Evolutionary conservation across 2,888 invertebrate genomes (phyloP).

Genomic region (Ophonus ardosiacus): DNA sequence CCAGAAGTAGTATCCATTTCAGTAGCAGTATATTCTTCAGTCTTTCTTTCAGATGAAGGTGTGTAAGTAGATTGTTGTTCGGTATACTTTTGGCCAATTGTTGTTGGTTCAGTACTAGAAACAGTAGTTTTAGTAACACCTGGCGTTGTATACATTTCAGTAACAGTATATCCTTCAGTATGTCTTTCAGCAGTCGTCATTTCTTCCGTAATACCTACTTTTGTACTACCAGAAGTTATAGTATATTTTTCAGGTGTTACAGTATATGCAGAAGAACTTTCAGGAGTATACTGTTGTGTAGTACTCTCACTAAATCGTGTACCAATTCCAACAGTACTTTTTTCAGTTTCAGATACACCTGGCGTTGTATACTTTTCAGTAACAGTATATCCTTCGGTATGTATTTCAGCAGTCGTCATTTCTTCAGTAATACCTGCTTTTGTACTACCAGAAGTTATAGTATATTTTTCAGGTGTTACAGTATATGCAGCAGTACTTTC

Average conservation of each 20-base stretch:
- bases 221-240: neutral
- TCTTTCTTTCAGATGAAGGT: conserved; percentile 65
- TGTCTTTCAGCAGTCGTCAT: no score
- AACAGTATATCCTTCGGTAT: conserved; percentile 42
- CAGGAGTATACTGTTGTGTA: neutral
- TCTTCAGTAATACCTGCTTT: neutral
- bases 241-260: conserved; percentile 4
- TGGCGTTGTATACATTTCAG: neutral
- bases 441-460: neutral
- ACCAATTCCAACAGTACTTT: conserved; percentile 48
- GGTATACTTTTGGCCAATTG: neutral
- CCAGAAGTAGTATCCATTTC: neutral
- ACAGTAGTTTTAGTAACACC: conserved; percentile 27
- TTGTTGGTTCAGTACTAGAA: neutral
- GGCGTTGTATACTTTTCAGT: no score
- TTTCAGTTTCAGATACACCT: conserved; percentile 44
- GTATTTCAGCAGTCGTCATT: conserved; percentile 61
- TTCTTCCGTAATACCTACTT: neutral
- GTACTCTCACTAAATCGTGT: conserved; percentile 56
- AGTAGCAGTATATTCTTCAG: neutral
- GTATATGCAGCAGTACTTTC: neutral
- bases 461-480: conserved; percentile 4
- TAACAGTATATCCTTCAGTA: neutral
- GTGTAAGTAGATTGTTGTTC: conserved; percentile 46
- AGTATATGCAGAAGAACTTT: neutral